Percentiles rank a stretch among this genome's conserved stretches.
Evolutionary conservation across 2,888 invertebrate genomes (phyloP).

Genomic region (Conchocele bisecta): DNA sequence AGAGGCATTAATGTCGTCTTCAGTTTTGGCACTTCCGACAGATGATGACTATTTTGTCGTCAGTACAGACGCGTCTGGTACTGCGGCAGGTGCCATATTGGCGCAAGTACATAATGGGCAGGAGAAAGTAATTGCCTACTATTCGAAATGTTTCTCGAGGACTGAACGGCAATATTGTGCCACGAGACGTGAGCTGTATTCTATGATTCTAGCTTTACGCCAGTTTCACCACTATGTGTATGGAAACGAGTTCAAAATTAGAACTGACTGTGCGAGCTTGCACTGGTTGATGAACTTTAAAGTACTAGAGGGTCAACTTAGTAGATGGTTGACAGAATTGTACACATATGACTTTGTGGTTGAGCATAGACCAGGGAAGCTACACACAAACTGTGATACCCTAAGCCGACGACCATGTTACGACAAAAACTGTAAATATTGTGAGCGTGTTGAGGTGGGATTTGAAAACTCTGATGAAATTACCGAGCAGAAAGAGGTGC

Average conservation of each 20-base stretch:
- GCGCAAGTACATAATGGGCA: slow-evolving; percentile 30
- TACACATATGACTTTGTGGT: slow-evolving; percentile 32
- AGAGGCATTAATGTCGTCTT: slow-evolving; percentile 30
- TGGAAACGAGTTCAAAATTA: slow-evolving; percentile 3
- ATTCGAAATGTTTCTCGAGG: slow-evolving; percentile 20
- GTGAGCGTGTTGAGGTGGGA: background rate
- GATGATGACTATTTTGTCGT: slow-evolving; percentile 22
- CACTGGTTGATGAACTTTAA: slow-evolving; percentile 25
- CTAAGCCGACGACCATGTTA: slow-evolving; percentile 29
- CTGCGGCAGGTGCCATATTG: slow-evolving; percentile 42
- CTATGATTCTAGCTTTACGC: slow-evolving; percentile 11
- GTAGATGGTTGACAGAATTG: slow-evolving; percentile 20
- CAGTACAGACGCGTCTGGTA: slow-evolving; percentile 28
- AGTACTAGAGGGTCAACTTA: slow-evolving; percentile 26
- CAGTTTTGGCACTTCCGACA: slow-evolving; percentile 44
- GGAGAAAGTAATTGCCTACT: slow-evolving; percentile 43
- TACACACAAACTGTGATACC: slow-evolving; percentile 29
- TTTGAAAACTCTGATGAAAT: no score
- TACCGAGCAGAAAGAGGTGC: no score
- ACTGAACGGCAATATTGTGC: slow-evolving; percentile 23
- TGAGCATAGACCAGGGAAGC: slow-evolving; percentile 18
- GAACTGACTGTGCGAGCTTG: slow-evolving; percentile 18
- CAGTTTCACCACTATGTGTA: slow-evolving; percentile 29
- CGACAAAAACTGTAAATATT: slow-evolving; percentile 12
- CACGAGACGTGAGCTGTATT: slow-evolving; percentile 14